Conservation (phyloP, 2,888 invertebrate genomes). For the Erebia epiphron region DNA sequence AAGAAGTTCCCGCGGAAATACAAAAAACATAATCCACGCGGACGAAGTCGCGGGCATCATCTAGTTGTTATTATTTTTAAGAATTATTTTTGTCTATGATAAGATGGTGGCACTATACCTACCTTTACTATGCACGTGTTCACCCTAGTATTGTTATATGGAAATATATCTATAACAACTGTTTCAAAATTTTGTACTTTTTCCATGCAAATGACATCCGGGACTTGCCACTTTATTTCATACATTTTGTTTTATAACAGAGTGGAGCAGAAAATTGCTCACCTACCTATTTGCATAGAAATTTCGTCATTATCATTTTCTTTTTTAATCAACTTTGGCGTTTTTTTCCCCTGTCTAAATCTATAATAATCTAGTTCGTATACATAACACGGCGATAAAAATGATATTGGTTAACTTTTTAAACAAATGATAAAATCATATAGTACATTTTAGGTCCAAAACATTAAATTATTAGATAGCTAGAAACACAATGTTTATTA, state of each 20-base stretch:
- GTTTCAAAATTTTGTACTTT: slow-evolving; percentile 1
- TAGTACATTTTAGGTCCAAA: too few species aligned
- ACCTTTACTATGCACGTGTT: background rate
- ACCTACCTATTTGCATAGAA: slow-evolving; percentile 17
- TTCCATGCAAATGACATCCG: slow-evolving; percentile 15
- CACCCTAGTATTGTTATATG: too few species aligned
- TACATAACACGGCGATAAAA: background rate
- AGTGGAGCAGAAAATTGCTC: slow-evolving; percentile 17
- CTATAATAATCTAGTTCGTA: background rate
- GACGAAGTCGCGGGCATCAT: too few species aligned
- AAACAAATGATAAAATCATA: too few species aligned
- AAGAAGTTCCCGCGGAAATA: too few species aligned
- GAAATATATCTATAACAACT: too few species aligned
- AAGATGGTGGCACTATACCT: too few species aligned
- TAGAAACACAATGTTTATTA: too few species aligned
- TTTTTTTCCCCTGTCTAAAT: background rate
- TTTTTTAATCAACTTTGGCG: slow-evolving; percentile 13
- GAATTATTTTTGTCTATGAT: too few species aligned
- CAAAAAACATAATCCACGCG: too few species aligned
- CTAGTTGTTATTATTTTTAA: too few species aligned
- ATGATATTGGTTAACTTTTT: background rate
- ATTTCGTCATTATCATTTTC: slow-evolving; percentile 7
- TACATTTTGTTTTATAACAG: slow-evolving; percentile 11
- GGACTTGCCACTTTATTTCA: slow-evolving; percentile 8
- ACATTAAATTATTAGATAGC: too few species aligned